These are phyloP conservation scores for Otis tarda DNA, from an alignment of 2,113 vertebrate genomes.

Conservation along the genomic window DNA sequence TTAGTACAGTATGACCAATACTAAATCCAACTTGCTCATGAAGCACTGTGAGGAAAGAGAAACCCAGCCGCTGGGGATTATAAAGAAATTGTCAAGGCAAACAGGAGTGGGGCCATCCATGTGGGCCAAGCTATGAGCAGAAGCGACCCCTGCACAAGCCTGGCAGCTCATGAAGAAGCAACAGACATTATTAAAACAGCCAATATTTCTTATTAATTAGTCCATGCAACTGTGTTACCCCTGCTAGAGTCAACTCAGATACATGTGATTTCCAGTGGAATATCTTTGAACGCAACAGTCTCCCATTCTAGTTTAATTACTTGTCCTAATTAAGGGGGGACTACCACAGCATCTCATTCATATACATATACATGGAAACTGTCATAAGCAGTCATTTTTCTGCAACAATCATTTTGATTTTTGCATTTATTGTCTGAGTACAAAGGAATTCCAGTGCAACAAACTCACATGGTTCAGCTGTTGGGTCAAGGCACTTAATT, in stretches of 20 bases:
- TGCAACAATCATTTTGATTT: neutral
- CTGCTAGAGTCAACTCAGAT: neutral
- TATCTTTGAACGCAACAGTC: neutral
- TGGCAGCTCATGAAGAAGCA: neutral
- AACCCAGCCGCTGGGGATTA: neutral
- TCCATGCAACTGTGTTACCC: neutral
- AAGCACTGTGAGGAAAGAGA: neutral
- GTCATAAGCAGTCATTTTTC: neutral
- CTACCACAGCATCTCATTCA: neutral
- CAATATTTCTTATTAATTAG: neutral
- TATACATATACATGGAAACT: fast-evolving
- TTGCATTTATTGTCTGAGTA: neutral
- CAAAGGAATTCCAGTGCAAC: neutral
- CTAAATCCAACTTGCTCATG: neutral
- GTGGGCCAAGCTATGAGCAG: neutral
- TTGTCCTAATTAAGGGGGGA: neutral
- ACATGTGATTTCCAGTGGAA: neutral
- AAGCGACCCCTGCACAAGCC: neutral
- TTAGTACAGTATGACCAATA: neutral
- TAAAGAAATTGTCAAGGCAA: neutral
- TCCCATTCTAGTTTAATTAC: neutral
- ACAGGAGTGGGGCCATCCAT: neutral
- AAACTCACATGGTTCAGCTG: neutral
- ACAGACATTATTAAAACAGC: neutral
- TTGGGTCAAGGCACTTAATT: neutral